Evolutionary conservation across 2,797 vertebrate species (phyloP), one percentile per base, ranked within the genome.

Genomic region (Buceros bicornis): DNA sequence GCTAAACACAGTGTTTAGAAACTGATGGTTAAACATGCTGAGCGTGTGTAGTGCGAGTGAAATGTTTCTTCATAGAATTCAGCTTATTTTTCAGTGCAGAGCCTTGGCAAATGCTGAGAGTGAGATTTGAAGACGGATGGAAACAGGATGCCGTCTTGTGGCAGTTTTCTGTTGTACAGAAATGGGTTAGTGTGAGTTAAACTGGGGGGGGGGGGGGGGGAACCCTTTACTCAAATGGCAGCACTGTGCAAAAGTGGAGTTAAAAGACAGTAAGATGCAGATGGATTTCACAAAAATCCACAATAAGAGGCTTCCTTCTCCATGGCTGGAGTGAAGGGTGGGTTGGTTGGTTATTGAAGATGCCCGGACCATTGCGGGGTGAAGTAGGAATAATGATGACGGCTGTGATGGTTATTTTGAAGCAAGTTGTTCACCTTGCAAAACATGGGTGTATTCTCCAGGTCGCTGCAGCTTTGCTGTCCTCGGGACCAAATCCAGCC

Each of bases 151-250:
- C 86, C 73, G 73, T 72, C 95, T 58, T 1, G 77, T 43, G 91
- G 94, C 5, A 1, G 5, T 21, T 58, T 50, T 18, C 24, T 43
- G n/a, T 54, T 83, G 2, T 28, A 18, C 76, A 26, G 42, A 70
- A 20, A 12, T 10, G 24, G 13, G 0, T 2, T 13, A 3, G 28
- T 6, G 33, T 48, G 37, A 26, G 2, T 43, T 13, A 0, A 29
- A 1, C 12, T 20, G 28, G 25, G 16, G 13, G 13, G 17, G 57
- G 13, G 13, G 17, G 57, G 33, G n/a, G 12, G 33, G 21, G 13
- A 62, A 62, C 18, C 43, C 29, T 61, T 77, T 64, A 40, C 78
- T 37, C 53, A 51, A 71, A 40, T 33, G 19, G 37, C 29, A 29
- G 9, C 28, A 16, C 10, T 20, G 13, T 10, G 72, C 62, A 25